Conservation (phyloP, 2,797 vertebrate species). For the Myripristis jacobus region DNA sequence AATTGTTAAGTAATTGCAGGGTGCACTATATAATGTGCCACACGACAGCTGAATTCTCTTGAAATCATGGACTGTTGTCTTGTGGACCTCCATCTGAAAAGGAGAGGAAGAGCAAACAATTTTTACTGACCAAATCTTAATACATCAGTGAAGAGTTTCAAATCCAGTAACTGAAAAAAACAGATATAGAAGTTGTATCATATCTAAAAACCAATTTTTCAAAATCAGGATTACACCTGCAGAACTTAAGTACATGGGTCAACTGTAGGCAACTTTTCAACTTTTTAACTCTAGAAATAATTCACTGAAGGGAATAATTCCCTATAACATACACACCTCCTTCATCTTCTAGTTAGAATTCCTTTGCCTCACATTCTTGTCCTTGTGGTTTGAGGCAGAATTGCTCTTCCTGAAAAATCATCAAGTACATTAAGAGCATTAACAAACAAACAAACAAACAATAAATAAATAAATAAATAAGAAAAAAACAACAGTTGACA, state of each 20-base stretch:
- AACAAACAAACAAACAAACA: background rate
- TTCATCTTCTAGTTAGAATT: conserved; percentile 87
- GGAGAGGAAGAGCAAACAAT: background rate
- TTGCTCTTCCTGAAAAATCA: conserved; percentile 92
- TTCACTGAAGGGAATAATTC: background rate
- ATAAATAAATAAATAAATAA: no score
- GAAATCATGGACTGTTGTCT: conserved; percentile 63
- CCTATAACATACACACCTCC: conserved; percentile 60
- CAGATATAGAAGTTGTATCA: no score
- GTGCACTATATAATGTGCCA: conserved; percentile 75
- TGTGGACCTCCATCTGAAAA: conserved; percentile 61
- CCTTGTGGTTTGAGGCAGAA: conserved; percentile 89
- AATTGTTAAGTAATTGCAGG: conserved; percentile 66
- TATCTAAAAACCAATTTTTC: background rate
- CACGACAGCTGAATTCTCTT: conserved; percentile 58
- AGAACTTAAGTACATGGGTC: no score
- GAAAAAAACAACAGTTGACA: background rate
- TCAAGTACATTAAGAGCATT: no score
- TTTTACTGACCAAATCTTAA: no score
- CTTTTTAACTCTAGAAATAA: background rate
- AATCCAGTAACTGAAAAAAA: no score
- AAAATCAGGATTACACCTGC: background rate
- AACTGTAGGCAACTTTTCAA: no score
- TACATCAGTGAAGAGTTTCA: background rate
- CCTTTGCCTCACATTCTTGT: conserved; percentile 94